Evolutionary conservation across 2,888 invertebrate species (phyloP), one percentile per base, ranked within the genome.

Genomic region (Agrochola litura): DNA sequence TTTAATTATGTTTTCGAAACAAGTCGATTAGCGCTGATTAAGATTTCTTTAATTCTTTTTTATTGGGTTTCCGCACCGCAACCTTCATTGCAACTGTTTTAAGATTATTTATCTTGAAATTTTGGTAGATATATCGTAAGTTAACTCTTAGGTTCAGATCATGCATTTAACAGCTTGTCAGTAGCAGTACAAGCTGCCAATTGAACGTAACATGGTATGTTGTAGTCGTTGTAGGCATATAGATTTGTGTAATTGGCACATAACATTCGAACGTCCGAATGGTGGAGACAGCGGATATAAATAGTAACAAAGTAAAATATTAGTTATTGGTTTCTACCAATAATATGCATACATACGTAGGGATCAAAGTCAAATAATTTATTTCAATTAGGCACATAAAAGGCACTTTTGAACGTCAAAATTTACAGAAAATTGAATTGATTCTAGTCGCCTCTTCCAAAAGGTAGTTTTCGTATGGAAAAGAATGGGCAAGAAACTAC

Each of bases 1-100:
- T 22, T 58, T 54, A 68, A 58, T 82, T 52, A 61, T 25, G 67
- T 68, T 82, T 82, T 49, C 60, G 79, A 52, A 75, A 83, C 43
- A 49, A 69, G 41, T 73, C 56, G 49, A 72, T 72, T 82, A 83
- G 58, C 49, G 67, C 49, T 76, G 63, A 84, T 84, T 70, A 76
- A 83, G 80, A 66, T 83, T 82, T 71, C 69, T 70, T 64, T 58
- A 41, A 49, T 54, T 3, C 2, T 54, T 3, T 41, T 46, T 37
- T 25, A 37, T 58, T 58, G 6, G 8, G n/a, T 46, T 72, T 58
- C 14, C 1, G 19, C 46, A 58, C n/a, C 8, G 56, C 16, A 71
- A 56, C 5, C 30, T 46, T 43, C 30, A n/a, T 58, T 66, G 54
- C 16, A 43, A 49, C 60, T 41, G 22, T 9, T 54, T 63, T 63